Evolutionary conservation across 23 tunicate genomes (phyloP).

Genomic region (Styela clava): DNA sequence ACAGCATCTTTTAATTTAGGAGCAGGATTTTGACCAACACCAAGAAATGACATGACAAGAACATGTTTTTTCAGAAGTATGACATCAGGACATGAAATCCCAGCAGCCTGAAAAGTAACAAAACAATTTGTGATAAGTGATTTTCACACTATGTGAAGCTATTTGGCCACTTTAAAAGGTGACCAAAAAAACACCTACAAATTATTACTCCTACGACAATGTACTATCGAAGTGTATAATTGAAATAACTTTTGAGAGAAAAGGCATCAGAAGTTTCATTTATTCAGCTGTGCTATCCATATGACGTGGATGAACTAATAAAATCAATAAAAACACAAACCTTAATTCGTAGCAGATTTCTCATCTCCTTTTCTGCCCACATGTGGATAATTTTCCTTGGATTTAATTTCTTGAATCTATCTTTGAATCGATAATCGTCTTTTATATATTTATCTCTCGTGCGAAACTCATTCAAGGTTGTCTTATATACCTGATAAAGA

Average conservation of each 20-base stretch:
- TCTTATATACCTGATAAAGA: slow-evolving; percentile 64
- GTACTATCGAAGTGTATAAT: too few relatives aligned
- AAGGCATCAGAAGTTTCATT: too few relatives aligned
- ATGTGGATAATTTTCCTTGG: slow-evolving; percentile 83
- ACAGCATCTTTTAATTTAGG: slow-evolving; percentile 76
- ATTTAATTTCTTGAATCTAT: slow-evolving; percentile 83
- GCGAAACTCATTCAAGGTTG: slow-evolving; percentile 83
- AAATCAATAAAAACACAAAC: too few relatives aligned
- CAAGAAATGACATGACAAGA: slow-evolving; percentile 89
- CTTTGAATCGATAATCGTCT: slow-evolving; percentile 95
- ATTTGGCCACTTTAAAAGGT: too few relatives aligned
- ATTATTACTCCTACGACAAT: too few relatives aligned
- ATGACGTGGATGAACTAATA: too few relatives aligned
- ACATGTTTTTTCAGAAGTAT: slow-evolving; percentile 85
- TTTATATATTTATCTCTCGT: slow-evolving; percentile 83
- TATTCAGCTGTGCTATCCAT: too few relatives aligned
- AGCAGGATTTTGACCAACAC: slow-evolving; percentile 65
- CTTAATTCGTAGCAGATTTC: slow-evolving; percentile 32
- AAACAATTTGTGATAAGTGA: background rate
- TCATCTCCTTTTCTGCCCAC: slow-evolving; percentile 99
- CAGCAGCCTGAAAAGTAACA: slow-evolving; percentile 38
- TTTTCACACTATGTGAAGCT: background rate
- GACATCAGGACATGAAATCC: slow-evolving; percentile 87
- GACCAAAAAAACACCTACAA: too few relatives aligned
- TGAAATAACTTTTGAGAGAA: too few relatives aligned